These are phyloP conservation scores for Phymastichus coffea DNA, from an alignment of 1,140 invertebrate species.

Conservation along the genomic window DNA sequence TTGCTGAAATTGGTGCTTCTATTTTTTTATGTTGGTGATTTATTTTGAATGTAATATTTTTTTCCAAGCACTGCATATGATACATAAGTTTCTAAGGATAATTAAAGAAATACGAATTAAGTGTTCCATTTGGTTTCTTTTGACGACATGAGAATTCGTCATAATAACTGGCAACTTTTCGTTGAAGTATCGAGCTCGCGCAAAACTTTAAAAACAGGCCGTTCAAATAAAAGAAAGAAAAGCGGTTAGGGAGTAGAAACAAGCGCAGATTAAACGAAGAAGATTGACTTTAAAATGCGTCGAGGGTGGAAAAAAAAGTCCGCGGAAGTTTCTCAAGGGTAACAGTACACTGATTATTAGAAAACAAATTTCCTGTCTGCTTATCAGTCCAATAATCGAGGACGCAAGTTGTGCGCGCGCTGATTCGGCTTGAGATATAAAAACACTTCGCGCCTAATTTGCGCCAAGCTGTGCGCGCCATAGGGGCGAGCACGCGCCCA, in stretches of 20 bases:
- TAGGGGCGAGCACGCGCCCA: background rate
- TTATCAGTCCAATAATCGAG: conserved; percentile 26
- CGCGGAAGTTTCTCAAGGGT: conserved; percentile 15
- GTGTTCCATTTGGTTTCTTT: no score
- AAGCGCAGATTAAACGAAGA: conserved; percentile 21
- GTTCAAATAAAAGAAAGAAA: background rate
- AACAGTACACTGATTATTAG: conserved; percentile 26
- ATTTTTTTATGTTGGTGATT: no score
- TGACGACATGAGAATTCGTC: no score
- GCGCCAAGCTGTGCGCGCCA: background rate
- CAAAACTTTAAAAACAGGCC: conserved; percentile 14
- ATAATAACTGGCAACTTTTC: no score
- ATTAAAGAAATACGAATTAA: no score
- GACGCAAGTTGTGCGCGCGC: background rate
- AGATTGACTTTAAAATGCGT: conserved; percentile 24
- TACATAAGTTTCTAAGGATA: no score
- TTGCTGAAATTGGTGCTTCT: no score
- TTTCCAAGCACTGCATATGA: no score
- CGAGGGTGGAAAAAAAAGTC: background rate
- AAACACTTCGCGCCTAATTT: conserved; percentile 24
- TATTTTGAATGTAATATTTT: no score
- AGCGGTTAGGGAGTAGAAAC: background rate
- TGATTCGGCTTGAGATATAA: conserved; percentile 17
- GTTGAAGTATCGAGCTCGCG: background rate
- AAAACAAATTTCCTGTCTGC: conserved; percentile 21